Base-by-base conservation (phyloP, 2,113 vertebrate genomes). In the Psilopsiagon aymara region DNA sequence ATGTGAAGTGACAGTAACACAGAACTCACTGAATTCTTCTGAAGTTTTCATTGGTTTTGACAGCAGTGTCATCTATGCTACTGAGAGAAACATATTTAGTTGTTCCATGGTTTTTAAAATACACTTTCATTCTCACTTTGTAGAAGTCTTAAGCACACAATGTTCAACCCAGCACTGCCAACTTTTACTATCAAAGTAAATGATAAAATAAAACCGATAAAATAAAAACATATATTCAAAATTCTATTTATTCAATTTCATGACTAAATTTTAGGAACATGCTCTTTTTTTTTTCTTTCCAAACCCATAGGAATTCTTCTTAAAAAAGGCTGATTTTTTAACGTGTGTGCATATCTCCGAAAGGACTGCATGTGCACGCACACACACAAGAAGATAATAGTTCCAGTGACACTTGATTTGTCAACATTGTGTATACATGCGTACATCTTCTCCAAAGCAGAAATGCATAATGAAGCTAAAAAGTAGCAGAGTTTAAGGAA, bases 1-100 rank as follows among this genome's bases (percentile, higher is more conserved):
- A 95, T 31, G 55, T 49, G 83, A 97, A 95, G 92, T 70, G 95
- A 93, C 84, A 94, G 87, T 43, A 88, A 80, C 79, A 78, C 17
- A 80, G 55, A 82, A 63, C 44, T 92, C 59, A 62, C 67, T 87
- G 60, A 86, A 44, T 96, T 92, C 90, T 90, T 82, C 67, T 82
- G 82, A 52, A 52, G 60, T 90, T 93, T 64, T 90, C 76, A 92
- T 39, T 81, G 83, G 87, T 95, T 97, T 97, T 95, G 91, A 96
- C 89, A 96, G 92, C 74, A 87, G 59, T 64, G 74, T 68, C 92
- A 91, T 79, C 67, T 64, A 37, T 69, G 17, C 68, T 71, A 66
- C 70, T 20, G 43, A 25, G n/a, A 66, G 39, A 83, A 55, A 73
- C 44, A 44, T 49, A 70, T 39, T 80, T 78, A 55, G 17, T 14